Evolutionary conservation across 1,140 invertebrate genomes (phyloP).

Genomic region (Drusus annulatus): DNA sequence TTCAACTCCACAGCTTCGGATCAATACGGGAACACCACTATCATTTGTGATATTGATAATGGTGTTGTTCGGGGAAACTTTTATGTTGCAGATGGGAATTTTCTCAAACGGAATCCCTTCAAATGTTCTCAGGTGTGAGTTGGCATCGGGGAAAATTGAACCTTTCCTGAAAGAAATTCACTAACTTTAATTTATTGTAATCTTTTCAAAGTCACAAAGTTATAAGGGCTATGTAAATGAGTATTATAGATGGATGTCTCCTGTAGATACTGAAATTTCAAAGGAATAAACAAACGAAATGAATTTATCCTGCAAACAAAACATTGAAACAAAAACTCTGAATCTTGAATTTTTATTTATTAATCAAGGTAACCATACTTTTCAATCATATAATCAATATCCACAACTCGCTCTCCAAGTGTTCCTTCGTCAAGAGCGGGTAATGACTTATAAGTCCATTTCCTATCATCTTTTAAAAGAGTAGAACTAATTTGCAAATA

Average conservation of each 20-base stretch:
- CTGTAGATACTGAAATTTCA: background rate
- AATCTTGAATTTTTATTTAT: no score
- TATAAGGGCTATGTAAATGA: background rate
- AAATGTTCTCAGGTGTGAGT: slow-evolving; percentile 82
- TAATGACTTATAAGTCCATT: slow-evolving; percentile 59
- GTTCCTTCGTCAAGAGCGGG: slow-evolving; percentile 78
- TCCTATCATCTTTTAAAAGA: slow-evolving; percentile 31
- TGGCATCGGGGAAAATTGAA: slow-evolving; percentile 81
- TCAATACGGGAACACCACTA: slow-evolving; percentile 75
- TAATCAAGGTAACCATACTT: slow-evolving; percentile 61
- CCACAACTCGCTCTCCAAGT: slow-evolving; percentile 75
- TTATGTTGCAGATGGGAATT: slow-evolving; percentile 87
- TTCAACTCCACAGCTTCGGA: slow-evolving; percentile 87
- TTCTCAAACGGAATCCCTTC: slow-evolving; percentile 84
- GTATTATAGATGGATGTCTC: background rate
- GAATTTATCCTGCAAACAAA: no score
- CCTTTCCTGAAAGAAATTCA: slow-evolving; percentile 72
- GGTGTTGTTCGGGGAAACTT: slow-evolving; percentile 89
- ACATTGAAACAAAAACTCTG: no score
- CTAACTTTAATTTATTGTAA: background rate
- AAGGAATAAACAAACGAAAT: background rate
- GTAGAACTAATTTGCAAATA: slow-evolving; percentile 6
- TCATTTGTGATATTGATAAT: slow-evolving; percentile 82
- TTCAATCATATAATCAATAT: slow-evolving; percentile 72
- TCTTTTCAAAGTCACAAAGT: background rate